These are phyloP conservation scores for Acrossocheilus wenchowensis DNA, from an alignment of 2,797 vertebrate genomes.

Conservation along the genomic window DNA sequence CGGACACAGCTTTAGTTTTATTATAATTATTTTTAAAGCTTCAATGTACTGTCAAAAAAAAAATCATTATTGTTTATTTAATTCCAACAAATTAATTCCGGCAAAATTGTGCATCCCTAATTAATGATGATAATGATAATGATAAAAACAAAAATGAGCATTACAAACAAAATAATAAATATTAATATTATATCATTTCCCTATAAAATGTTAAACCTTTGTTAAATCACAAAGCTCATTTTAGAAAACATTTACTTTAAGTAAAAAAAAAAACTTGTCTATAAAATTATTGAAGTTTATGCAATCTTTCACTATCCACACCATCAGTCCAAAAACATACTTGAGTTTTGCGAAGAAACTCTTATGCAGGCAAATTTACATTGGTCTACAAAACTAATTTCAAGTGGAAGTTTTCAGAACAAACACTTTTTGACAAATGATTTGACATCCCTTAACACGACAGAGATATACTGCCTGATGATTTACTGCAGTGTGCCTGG, in stretches of 20 bases:
- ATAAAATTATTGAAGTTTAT: neutral
- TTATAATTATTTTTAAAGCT: too few species aligned
- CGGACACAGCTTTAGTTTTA: too few species aligned
- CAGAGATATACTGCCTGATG: conserved; percentile 7
- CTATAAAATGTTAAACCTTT: neutral
- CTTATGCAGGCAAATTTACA: neutral
- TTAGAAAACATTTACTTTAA: neutral
- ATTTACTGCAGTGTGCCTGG: neutral
- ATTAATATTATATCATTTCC: neutral
- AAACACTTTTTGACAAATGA: neutral
- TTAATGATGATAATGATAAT: too few species aligned
- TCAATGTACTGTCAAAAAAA: too few species aligned
- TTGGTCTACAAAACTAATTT: neutral
- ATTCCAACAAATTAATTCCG: too few species aligned
- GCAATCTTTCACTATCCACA: neutral
- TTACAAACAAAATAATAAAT: too few species aligned
- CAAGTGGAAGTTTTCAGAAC: neutral
- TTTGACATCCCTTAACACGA: neutral
- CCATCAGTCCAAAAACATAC: neutral
- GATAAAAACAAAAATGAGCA: too few species aligned
- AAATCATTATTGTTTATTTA: too few species aligned
- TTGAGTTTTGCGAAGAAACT: neutral
- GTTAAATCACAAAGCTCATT: neutral
- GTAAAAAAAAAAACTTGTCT: neutral
- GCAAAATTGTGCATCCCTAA: too few species aligned